A percentile compares a stretch with the other conserved stretches of the same genome.
phyloP scores from a whole-genome alignment of 2,797 vertebrate genomes.

The Sebastiscus albofasciatus region DNA sequence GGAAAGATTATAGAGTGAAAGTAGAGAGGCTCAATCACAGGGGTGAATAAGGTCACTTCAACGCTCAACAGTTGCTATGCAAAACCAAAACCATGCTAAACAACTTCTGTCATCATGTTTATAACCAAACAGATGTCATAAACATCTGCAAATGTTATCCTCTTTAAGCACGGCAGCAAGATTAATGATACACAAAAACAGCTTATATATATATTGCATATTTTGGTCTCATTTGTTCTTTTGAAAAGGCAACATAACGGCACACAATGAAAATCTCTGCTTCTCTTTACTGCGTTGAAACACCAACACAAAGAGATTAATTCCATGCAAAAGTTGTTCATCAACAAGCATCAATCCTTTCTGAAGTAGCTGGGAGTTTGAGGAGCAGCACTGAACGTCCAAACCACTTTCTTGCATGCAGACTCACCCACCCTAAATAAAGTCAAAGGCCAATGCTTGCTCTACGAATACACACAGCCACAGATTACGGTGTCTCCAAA shows the following conservation, averaged over 20 bases:
- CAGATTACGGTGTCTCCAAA: constrained; percentile 69
- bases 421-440: constrained; percentile 59
- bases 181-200: constrained; percentile 40
- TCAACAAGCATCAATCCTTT: constrained; percentile 25
- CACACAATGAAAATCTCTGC: not conserved
- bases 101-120: constrained; percentile 35
- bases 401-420: constrained; percentile 53
- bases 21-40: constrained; percentile 25
- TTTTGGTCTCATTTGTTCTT: constrained; percentile 6
- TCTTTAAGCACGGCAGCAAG: not conserved
- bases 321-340: constrained; percentile 38
- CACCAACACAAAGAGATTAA: constrained; percentile 22
- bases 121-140: constrained; percentile 23
- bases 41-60: constrained; percentile 20
- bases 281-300: not conserved
- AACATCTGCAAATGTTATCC: constrained; percentile 36
- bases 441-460: constrained; percentile 55
- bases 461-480: constrained; percentile 58
- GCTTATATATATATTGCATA: not conserved
- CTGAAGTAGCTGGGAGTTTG: constrained; percentile 3
- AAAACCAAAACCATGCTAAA: constrained; percentile 54
- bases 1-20: constrained; percentile 38
- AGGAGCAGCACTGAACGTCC: constrained; percentile 21
- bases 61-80: constrained; percentile 33
- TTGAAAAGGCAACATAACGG: not conserved